Conservation (phyloP, 2,113 vertebrate species). For the Indri indri region DNA sequence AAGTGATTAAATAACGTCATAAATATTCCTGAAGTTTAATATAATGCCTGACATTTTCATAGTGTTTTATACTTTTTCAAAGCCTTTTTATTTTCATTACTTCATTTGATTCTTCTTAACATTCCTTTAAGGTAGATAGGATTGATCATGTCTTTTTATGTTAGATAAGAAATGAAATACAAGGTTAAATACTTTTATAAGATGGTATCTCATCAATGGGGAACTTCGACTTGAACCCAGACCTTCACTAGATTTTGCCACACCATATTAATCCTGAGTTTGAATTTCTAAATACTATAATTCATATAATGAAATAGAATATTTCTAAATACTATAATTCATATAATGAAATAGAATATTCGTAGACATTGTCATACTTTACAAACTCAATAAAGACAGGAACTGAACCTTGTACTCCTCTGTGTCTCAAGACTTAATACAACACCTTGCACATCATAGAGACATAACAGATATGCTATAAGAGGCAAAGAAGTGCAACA, state of each 20-base stretch:
- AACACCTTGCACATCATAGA: background rate
- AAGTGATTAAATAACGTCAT: background rate
- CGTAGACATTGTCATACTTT: background rate
- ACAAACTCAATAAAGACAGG: background rate
- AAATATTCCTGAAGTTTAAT: background rate
- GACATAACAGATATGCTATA: background rate
- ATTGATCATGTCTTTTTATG: background rate
- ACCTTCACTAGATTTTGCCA: background rate
- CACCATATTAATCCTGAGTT: background rate
- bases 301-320: background rate
- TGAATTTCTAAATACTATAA: background rate
- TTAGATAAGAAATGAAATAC: background rate
- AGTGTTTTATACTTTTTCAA: background rate
- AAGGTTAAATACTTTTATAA: background rate
- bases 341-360: background rate
- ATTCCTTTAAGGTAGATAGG: background rate
- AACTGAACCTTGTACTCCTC: background rate
- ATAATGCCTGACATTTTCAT: slow-evolving; percentile 11
- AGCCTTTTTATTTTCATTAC: background rate
- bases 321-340: background rate
- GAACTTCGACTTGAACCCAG: background rate
- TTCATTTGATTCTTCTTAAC: background rate
- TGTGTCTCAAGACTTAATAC: background rate
- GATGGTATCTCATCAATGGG: background rate
- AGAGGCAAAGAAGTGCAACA: background rate